phyloP scores from a whole-genome alignment of 2,888 invertebrate species.

The Charanyca ferruginea region DNA sequence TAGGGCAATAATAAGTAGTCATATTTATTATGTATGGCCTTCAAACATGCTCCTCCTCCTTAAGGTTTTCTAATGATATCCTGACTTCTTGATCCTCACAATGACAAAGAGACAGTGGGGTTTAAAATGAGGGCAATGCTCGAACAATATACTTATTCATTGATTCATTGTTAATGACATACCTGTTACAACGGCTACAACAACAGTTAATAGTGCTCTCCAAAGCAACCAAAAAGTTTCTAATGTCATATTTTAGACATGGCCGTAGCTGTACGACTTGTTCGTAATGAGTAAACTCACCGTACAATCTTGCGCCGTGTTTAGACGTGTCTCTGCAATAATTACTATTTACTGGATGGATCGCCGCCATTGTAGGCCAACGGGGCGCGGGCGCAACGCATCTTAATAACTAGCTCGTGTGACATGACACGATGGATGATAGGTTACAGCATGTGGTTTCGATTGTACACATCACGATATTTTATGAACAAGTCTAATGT shows the following conservation, averaged over 20 bases:
- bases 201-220: too few relatives aligned
- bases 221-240: too few relatives aligned
- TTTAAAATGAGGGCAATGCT: background rate
- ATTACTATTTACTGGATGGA: slow-evolving; percentile 32
- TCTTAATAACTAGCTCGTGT: slow-evolving; percentile 41
- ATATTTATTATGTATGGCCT: background rate
- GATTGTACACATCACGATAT: slow-evolving; percentile 8
- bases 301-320: slow-evolving; percentile 2
- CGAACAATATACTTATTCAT: too few relatives aligned
- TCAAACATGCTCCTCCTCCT: background rate
- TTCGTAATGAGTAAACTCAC: too few relatives aligned
- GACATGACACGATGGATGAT: slow-evolving; percentile 8
- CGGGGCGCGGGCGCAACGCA: slow-evolving; percentile 26
- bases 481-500: background rate
- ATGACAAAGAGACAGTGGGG: background rate
- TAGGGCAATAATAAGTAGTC: slow-evolving; percentile 1
- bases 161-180: too few relatives aligned
- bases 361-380: slow-evolving; percentile 20
- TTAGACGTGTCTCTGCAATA: slow-evolving; percentile 17
- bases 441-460: slow-evolving; percentile 12
- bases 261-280: too few relatives aligned
- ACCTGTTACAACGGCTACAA: too few relatives aligned
- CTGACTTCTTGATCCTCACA: background rate
- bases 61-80: background rate
- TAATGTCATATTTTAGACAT: too few relatives aligned